These are phyloP conservation scores for Riparia riparia DNA, from an alignment of 2,113 vertebrate species.

Conservation along the genomic window DNA sequence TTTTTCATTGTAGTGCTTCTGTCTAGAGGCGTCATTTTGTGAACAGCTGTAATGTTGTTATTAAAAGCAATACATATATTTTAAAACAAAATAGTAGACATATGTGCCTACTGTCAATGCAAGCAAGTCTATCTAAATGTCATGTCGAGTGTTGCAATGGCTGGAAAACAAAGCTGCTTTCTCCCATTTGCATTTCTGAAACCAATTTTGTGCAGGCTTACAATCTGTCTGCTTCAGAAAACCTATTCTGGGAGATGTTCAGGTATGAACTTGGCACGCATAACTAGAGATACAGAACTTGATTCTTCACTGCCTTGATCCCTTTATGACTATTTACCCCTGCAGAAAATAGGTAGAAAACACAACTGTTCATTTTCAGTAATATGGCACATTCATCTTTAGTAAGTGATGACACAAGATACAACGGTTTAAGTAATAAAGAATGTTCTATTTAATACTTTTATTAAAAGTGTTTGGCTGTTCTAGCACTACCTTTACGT, in stretches of 20 bases:
- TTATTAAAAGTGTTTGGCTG: neutral
- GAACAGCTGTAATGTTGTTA: conserved; percentile 76
- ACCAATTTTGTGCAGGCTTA: conserved; percentile 21
- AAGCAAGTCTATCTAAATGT: conserved; percentile 63
- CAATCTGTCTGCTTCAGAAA: conserved; percentile 67
- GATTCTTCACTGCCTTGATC: conserved; percentile 51
- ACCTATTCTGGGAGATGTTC: conserved; percentile 43
- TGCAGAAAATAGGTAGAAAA: conserved; percentile 67
- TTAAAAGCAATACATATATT: conserved; percentile 71
- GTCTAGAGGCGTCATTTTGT: conserved; percentile 63
- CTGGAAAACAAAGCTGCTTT: conserved; percentile 63
- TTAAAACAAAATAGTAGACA: conserved; percentile 73
- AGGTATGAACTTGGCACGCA: conserved; percentile 62
- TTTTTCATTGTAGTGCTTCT: conserved; percentile 59
- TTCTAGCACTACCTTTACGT: neutral
- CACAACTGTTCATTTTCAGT: conserved; percentile 67
- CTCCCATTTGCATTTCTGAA: conserved; percentile 49
- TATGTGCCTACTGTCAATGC: conserved; percentile 70
- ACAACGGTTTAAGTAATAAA: neutral
- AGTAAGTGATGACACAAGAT: conserved; percentile 43
- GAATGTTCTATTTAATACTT: neutral
- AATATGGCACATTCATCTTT: conserved; percentile 26
- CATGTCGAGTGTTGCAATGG: conserved; percentile 48
- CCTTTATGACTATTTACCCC: conserved; percentile 39
- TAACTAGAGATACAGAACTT: conserved; percentile 11